Percentiles rank a stretch among this genome's conserved stretches.
phyloP scores from a whole-genome alignment of 2,797 vertebrate species.

The Hydrophis major region DNA sequence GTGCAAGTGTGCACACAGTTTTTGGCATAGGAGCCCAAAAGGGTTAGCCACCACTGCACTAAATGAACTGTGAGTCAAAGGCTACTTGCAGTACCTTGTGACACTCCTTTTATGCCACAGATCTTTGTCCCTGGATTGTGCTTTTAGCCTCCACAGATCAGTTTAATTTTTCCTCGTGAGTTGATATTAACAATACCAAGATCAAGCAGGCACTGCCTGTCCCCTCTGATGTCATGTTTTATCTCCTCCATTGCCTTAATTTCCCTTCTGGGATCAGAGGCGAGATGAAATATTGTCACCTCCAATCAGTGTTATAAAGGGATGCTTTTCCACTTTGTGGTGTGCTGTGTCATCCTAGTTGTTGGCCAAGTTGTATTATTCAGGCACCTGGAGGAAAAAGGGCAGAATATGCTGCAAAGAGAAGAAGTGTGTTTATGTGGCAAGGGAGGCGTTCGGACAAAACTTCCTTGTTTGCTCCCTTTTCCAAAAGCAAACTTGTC shows the following conservation, averaged over 20 bases:
- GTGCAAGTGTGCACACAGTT: too few species aligned
- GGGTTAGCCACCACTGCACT: neutral
- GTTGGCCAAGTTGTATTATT: constrained; percentile 18
- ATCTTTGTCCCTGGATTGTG: neutral
- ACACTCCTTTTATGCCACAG: neutral
- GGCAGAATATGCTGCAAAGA: neutral
- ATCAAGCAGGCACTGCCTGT: constrained; percentile 48
- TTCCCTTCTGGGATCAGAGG: constrained; percentile 50
- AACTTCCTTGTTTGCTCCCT: neutral
- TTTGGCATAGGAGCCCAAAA: too few species aligned
- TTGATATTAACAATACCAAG: constrained; percentile 55
- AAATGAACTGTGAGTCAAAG: neutral
- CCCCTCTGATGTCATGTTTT: constrained; percentile 62
- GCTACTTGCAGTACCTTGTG: neutral
- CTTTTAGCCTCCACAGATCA: constrained; percentile 46
- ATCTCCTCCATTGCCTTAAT: constrained; percentile 41
- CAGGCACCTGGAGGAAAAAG: constrained; percentile 30
- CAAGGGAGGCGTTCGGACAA: neutral
- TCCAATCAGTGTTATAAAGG: constrained; percentile 53
- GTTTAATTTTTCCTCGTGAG: constrained; percentile 56
- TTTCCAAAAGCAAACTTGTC: neutral
- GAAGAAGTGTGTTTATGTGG: neutral
- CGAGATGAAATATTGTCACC: constrained; percentile 54
- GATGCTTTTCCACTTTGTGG: constrained; percentile 31
- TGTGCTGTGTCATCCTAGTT: constrained; percentile 51